Evolutionary conservation across 2,797 vertebrate species (phyloP).

Genomic region (Ctenopoma kingsleyae): DNA sequence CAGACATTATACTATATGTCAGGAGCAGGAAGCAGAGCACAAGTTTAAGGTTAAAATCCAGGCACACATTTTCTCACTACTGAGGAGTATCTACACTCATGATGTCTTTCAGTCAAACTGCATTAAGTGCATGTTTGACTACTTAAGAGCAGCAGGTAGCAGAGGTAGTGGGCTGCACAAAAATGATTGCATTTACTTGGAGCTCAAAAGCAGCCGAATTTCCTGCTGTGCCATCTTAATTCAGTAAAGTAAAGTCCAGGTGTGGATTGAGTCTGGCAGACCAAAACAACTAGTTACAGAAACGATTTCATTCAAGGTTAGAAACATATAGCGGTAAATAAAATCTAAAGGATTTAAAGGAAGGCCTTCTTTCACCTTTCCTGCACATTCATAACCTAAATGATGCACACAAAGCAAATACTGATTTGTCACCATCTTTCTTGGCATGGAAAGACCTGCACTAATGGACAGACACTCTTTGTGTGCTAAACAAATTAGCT

Average conservation of each 20-base stretch:
- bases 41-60: background rate
- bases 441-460: conserved; percentile 63
- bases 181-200: conserved; percentile 36
- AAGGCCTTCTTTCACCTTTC: conserved; percentile 11
- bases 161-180: conserved; percentile 7
- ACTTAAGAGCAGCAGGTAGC: conserved; percentile 7
- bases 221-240: conserved; percentile 42
- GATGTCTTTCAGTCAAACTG: conserved; percentile 23
- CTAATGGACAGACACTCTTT: conserved; percentile 86
- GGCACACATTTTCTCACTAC: background rate
- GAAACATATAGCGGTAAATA: conserved; percentile 2
- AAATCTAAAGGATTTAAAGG: conserved; percentile 2
- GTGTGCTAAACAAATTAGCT: conserved; percentile 88
- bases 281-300: conserved; percentile 18
- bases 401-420: conserved; percentile 47
- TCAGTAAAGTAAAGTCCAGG: conserved; percentile 34
- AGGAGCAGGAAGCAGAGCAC: background rate
- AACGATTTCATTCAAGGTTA: conserved; percentile 11
- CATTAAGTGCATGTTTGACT: conserved; percentile 20
- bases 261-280: conserved; percentile 11
- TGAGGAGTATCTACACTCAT: background rate
- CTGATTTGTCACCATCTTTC: conserved; percentile 81
- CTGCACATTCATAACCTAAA: background rate
- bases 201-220: conserved; percentile 3
- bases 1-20: background rate